phyloP scores from a whole-genome alignment of 2,888 invertebrate species.

The Spilarctia lutea region DNA sequence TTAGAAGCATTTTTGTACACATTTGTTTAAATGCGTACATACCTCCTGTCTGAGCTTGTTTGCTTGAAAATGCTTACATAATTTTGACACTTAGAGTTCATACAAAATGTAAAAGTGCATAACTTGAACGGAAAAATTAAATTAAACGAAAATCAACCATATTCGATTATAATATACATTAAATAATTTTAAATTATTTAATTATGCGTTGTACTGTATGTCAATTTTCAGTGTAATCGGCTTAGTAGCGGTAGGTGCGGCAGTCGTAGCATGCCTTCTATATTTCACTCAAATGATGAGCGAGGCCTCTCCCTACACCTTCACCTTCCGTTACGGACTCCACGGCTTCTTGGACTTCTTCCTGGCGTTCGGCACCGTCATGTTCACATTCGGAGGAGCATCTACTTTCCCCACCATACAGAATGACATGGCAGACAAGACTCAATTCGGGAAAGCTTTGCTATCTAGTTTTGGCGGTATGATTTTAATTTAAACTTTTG shows the following conservation, averaged over 20 bases:
- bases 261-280: constrained; percentile 87
- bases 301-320: constrained; percentile 76
- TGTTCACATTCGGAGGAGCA: constrained; percentile 91
- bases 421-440: constrained; percentile 90
- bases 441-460: constrained; percentile 88
- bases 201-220: too few species aligned
- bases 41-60: too few species aligned
- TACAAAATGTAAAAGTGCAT: too few species aligned
- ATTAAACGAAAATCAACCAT: too few species aligned
- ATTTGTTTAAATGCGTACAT: too few species aligned
- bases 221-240: constrained; percentile 86
- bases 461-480: constrained; percentile 88
- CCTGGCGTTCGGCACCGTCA: constrained; percentile 89
- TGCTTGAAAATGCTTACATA: too few species aligned
- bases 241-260: constrained; percentile 87
- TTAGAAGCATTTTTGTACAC: too few species aligned
- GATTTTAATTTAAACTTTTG: constrained; percentile 27
- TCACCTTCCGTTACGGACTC: constrained; percentile 78
- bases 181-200: too few species aligned
- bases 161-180: too few species aligned
- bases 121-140: too few species aligned
- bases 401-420: constrained; percentile 93
- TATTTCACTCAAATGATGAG: constrained; percentile 88
- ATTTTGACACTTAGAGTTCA: too few species aligned
- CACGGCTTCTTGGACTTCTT: constrained; percentile 89